Percentiles rank a stretch among this genome's conserved stretches.
phyloP scores from a whole-genome alignment of 1,140 invertebrate species.

The Anagrus nilaparvatae region DNA sequence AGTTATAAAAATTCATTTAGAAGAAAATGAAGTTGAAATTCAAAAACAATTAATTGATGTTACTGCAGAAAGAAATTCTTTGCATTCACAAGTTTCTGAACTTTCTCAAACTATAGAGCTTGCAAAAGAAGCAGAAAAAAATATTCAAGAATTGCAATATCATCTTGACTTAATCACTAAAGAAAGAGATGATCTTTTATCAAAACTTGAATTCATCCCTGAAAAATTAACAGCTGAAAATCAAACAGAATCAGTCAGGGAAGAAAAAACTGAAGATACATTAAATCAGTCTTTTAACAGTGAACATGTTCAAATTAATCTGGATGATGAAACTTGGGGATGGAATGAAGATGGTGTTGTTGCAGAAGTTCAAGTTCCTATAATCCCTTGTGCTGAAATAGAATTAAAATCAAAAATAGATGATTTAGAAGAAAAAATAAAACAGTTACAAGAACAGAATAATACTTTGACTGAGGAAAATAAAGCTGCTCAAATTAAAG shows the following conservation, averaged over 20 bases:
- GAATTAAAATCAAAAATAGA: constrained; percentile 8
- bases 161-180: constrained; percentile 9
- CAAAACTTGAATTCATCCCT: constrained; percentile 4
- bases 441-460: constrained; percentile 42
- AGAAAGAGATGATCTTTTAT: constrained; percentile 15
- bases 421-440: constrained; percentile 35
- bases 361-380: constrained; percentile 22
- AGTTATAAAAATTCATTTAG: constrained; percentile 7
- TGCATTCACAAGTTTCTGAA: constrained; percentile 26
- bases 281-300: not conserved
- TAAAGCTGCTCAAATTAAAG: constrained; percentile 50
- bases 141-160: constrained; percentile 10
- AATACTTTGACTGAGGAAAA: constrained; percentile 46
- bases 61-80: constrained; percentile 17
- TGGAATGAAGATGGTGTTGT: constrained; percentile 41
- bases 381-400: constrained; percentile 17
- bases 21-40: constrained; percentile 17
- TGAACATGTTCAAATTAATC: too few species aligned
- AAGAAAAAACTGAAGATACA: not conserved
- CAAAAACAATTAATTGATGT: constrained; percentile 11
- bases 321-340: constrained; percentile 47
- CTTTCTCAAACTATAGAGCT: constrained; percentile 17
- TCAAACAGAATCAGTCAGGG: not conserved
- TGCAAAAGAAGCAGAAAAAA: constrained; percentile 6
- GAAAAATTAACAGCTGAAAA: not conserved